A percentile compares a stretch with the other conserved stretches of the same genome.
phyloP scores from a whole-genome alignment of 2,888 invertebrate genomes.

The Amphipyra tragopoginis region DNA sequence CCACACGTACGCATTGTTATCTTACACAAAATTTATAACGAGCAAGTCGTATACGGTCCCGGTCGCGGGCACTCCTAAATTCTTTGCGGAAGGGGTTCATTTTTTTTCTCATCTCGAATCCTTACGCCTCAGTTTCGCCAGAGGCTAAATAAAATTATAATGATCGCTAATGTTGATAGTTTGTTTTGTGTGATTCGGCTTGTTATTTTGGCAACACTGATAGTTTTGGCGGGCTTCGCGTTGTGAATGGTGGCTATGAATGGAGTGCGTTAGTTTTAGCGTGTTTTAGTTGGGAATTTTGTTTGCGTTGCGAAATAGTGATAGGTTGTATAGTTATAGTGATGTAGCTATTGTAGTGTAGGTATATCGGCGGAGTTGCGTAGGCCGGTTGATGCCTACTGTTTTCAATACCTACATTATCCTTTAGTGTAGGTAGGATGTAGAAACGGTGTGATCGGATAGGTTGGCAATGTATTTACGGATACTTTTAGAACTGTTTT shows the following conservation, averaged over 20 bases:
- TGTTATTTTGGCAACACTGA: constrained; percentile 80
- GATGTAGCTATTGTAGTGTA: constrained; percentile 34
- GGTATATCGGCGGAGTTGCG: constrained; percentile 49
- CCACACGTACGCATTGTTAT: constrained; percentile 88
- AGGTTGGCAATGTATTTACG: no score
- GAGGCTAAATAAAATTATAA: constrained; percentile 81
- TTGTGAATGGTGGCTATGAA: constrained; percentile 73
- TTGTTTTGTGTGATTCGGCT: constrained; percentile 75
- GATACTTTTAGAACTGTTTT: no score
- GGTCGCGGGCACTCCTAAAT: constrained; percentile 86
- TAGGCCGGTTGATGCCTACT: constrained; percentile 57
- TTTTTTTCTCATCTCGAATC: constrained; percentile 74
- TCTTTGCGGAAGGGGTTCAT: constrained; percentile 85
- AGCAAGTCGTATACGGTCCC: constrained; percentile 86
- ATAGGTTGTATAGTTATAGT: constrained; percentile 26
- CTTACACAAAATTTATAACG: constrained; percentile 89
- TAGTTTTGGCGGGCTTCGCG: constrained; percentile 70
- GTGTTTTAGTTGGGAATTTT: constrained; percentile 61
- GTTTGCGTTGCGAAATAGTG: constrained; percentile 49
- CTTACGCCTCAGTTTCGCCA: constrained; percentile 73
- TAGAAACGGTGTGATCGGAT: no score
- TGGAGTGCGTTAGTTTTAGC: constrained; percentile 61
- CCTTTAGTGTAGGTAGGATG: constrained; percentile 23
- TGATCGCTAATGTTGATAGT: constrained; percentile 71
- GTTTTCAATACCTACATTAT: constrained; percentile 51